phyloP scores from a whole-genome alignment of 2,113 vertebrate species.

The Perca fluviatilis region DNA sequence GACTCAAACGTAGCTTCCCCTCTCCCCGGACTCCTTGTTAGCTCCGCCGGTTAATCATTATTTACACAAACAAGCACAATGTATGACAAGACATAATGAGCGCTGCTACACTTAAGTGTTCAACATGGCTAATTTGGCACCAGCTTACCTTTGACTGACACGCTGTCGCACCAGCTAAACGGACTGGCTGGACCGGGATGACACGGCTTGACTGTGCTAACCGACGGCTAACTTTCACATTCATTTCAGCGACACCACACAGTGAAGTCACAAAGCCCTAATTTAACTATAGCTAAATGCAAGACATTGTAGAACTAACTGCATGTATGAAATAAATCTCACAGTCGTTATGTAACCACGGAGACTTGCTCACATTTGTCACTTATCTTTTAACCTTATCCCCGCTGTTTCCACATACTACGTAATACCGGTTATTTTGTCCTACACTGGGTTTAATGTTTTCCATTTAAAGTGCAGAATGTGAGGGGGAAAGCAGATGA shows the following conservation, averaged over 20 bases:
- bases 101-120: neutral
- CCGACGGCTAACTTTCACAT: conserved; percentile 37
- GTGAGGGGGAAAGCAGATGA: too few relatives aligned
- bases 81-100: neutral
- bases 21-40: neutral
- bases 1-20: conserved; percentile 5
- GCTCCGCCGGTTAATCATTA: conserved; percentile 1
- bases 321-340: neutral
- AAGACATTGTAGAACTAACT: neutral
- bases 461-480: too few relatives aligned
- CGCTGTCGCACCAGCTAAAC: neutral
- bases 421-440: too few relatives aligned
- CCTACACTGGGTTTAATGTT: too few relatives aligned
- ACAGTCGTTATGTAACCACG: neutral
- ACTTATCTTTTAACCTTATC: neutral
- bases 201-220: conserved; percentile 52
- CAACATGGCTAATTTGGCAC: neutral
- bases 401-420: neutral
- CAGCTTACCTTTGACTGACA: neutral
- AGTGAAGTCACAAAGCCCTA: neutral
- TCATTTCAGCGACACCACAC: neutral
- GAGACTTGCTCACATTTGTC: neutral
- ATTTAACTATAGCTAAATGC: neutral
- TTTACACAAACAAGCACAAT: neutral
- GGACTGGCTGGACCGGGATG: conserved; percentile 46